Evolutionary conservation across 2,113 vertebrate genomes (phyloP), one percentile per base, ranked within the genome.

Genomic region (Callionymus lyra): DNA sequence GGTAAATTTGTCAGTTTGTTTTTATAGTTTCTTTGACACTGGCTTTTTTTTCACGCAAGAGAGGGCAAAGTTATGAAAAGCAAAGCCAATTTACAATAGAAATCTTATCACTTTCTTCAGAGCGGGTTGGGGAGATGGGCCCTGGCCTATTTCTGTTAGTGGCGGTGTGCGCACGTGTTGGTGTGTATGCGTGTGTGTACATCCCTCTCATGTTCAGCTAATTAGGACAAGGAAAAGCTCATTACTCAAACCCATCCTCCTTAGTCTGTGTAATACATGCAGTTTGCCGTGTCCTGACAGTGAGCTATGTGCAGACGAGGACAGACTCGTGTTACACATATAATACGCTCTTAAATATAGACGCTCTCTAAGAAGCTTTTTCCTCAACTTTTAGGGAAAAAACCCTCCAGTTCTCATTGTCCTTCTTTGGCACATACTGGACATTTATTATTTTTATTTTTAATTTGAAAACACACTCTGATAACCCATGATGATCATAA

Each of bases 141-240:
- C 70, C 69, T 76, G 58, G 71, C 73, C 74, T 83, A 76, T 86
- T 87, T 87, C 77, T 4, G 81, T 71, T 72, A 40, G 56, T 56
- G 45, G 51, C 34, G 11, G 21, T 52, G 50, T 54, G 59, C 59
- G 50, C 51, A 34, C 47, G 6, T 36, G 45, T 44, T 46, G 50
- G 6, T 53, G 31, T 54, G 34, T 65, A 42, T 44, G 40, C 38
- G 52, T 58, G 47, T 65, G 51, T 68, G 55, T 37, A 54, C 74
- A 84, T 87, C 74, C 68, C 56, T 50, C 63, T 84, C 83, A 44
- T 21, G 75, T 56, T 60, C 68, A 64, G 74, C 74, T 82, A 86
- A 88, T 87, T 86, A 86, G 82, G 82, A 86, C 80, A 85, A 81
- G 75, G 69, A 82, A 79, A 80, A 82, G 68, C 80, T 82, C 78